Conservation (phyloP, 2,113 vertebrate species). For the Sterrhoptilus dennistouni region DNA sequence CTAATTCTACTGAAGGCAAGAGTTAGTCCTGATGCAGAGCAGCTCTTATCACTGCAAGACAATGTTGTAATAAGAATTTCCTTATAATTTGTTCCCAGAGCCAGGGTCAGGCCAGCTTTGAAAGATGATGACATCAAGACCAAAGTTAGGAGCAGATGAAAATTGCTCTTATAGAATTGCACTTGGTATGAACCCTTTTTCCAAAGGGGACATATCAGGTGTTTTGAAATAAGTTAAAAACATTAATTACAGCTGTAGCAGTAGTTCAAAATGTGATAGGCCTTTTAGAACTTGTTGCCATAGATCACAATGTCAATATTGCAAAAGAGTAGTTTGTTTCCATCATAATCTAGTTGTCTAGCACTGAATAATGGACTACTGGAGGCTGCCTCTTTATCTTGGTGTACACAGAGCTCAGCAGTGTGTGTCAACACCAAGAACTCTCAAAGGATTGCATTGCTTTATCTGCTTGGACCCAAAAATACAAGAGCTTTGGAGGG, state of each 20-base stretch:
- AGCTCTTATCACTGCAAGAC: neutral
- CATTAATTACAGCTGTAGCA: neutral
- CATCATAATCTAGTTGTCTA: constrained; percentile 24
- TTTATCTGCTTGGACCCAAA: constrained; percentile 34
- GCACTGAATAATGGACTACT: constrained; percentile 53
- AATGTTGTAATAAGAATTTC: constrained; percentile 33
- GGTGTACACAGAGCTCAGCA: neutral
- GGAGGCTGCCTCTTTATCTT: constrained; percentile 35
- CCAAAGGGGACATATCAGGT: neutral
- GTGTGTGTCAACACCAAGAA: constrained; percentile 23
- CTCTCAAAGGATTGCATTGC: constrained; percentile 18
- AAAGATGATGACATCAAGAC: neutral
- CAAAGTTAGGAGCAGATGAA: neutral
- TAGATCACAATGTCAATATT: constrained; percentile 22
- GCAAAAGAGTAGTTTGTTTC: constrained; percentile 31
- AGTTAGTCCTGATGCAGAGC: neutral
- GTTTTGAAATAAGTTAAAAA: neutral
- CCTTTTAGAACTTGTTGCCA: neutral
- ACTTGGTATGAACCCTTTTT: neutral
- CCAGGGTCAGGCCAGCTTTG: neutral
- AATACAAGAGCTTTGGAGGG: constrained; percentile 4
- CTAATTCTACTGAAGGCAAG: neutral
- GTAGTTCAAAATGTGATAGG: neutral
- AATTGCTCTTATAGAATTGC: neutral
- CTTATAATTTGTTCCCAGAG: neutral